These are phyloP conservation scores for Zophobas morio DNA, from an alignment of 1,140 invertebrate species.

Conservation along the genomic window DNA sequence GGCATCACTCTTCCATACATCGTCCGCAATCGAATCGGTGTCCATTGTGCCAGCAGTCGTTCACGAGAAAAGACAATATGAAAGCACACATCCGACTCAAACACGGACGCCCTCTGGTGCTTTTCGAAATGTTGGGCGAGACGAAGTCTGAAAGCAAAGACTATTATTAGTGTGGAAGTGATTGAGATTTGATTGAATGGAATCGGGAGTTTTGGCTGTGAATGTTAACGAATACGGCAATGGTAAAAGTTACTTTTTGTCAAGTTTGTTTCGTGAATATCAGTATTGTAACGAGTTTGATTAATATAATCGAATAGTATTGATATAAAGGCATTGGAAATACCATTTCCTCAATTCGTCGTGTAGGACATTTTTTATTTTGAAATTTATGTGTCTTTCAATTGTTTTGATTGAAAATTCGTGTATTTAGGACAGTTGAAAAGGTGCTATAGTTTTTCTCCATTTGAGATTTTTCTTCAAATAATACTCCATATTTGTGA, in stretches of 20 bases:
- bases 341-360: no score
- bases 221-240: not conserved
- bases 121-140: conserved; percentile 31
- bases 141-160: conserved; percentile 13
- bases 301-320: no score
- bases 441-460: no score
- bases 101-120: conserved; percentile 66
- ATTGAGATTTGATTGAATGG: not conserved
- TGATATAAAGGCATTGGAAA: no score
- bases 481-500: not conserved
- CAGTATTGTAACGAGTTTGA: not conserved
- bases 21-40: conserved; percentile 79
- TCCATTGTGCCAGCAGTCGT: conserved; percentile 77
- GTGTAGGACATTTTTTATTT: no score
- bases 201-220: conserved; percentile 13
- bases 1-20: conserved; percentile 81
- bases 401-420: no score
- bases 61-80: conserved; percentile 80
- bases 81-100: conserved; percentile 80
- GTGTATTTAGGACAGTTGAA: no score
- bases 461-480: no score
- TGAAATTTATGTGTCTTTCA: no score
- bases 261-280: not conserved
- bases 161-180: conserved; percentile 4
- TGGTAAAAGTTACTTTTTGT: not conserved